Conservation (phyloP, 64 coral and sea anemone genomes). For the Pocillopora damicornis region DNA sequence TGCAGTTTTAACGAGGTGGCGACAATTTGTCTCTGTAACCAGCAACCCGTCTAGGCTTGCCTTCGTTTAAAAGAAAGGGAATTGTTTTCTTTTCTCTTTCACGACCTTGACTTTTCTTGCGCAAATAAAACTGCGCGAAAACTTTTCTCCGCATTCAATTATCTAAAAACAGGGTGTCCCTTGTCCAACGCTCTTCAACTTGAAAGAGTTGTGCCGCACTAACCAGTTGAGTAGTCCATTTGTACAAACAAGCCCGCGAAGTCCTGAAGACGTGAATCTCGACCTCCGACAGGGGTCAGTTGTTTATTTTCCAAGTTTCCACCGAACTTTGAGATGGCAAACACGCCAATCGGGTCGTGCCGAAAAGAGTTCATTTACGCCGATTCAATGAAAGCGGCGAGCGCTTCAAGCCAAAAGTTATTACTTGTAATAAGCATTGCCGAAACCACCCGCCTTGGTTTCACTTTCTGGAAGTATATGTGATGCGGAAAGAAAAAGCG, state of each 20-base stretch:
- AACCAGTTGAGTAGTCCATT: neutral
- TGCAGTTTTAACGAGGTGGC: neutral
- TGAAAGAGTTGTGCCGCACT: neutral
- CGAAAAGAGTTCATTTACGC: constrained; percentile 14
- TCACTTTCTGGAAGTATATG: neutral
- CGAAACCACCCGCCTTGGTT: constrained; percentile 2
- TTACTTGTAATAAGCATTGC: neutral
- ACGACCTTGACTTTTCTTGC: neutral
- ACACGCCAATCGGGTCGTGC: neutral
- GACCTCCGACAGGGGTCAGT: neutral
- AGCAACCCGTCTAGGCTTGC: constrained; percentile 26
- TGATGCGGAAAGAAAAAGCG: neutral
- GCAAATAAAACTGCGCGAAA: constrained; percentile 1
- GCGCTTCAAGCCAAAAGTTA: constrained; percentile 7
- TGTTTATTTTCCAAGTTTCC: neutral
- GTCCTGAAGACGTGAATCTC: neutral
- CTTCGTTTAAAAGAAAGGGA: constrained; percentile 14
- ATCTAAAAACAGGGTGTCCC: neutral
- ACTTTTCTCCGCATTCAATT: neutral
- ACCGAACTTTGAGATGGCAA: neutral
- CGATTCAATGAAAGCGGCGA: constrained; percentile 13
- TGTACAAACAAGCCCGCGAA: constrained; percentile 15
- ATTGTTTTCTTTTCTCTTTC: neutral
- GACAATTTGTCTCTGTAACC: neutral
- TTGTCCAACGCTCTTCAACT: neutral